Evolutionary conservation across 1,140 invertebrate species (phyloP), one percentile per base, ranked within the genome.

Genomic region (Zelostemma sp.): DNA sequence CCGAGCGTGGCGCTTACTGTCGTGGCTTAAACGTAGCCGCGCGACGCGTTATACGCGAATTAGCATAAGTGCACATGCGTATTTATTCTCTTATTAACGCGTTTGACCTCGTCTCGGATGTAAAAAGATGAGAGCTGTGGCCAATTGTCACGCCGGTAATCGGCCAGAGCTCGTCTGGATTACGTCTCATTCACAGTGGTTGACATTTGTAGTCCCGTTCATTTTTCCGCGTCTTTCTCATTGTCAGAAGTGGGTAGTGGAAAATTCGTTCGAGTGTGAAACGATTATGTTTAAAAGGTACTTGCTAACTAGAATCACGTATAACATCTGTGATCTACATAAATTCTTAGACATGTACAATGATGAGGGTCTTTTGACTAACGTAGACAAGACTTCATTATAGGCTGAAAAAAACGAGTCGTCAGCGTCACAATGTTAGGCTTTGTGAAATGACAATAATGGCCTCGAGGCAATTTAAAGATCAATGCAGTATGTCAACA

Each of bases 1-100:
- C 73, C 59, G 28, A 57, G 38, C 31, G 58, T 59, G 57, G 53
- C 31, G 65, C 50, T 45, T 53, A 68, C 63, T 72, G 68, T 58
- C 54, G 54, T 28, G 46, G 53, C 40, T 35, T 55, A 14, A 38
- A 56, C 28, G 54, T 45, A 12, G 15, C 45, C 43, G 49, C 47
- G 49, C 47, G 50, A 43, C 19, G 47, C 19, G 18, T 43, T 43
- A 40, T 45, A 18, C 57, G 38, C 35, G 61, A 47, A 76, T 74
- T 74, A 74, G 63, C 72, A 74, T 76, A 71, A 59, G 17, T 53
- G 60, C 69, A 72, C 60, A 72, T 68, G 66, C 69, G 65, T 69
- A 64, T 62, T 72, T 66, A 67, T 73, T 66, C 48, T 54, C 47
- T 61, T 47, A 63, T 72, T 69, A 62, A 61, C 46, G 48, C 45